Evolutionary conservation across 2,888 invertebrate species (phyloP).

Genomic region (Phragmatobia fuliginosa): DNA sequence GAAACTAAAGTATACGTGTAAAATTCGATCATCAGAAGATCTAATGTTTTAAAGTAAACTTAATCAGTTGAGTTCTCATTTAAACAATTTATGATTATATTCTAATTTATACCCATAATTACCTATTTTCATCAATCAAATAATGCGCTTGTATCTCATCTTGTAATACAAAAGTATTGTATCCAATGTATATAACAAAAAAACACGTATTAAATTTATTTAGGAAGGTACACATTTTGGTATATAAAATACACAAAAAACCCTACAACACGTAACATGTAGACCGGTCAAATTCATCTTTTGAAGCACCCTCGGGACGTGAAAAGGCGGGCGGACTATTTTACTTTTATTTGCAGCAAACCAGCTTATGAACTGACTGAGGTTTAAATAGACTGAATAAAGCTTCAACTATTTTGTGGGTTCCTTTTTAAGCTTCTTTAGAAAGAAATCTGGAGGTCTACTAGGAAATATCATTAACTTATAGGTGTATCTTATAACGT

Average conservation of each 20-base stretch:
- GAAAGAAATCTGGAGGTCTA: neutral
- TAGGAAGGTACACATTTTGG: neutral
- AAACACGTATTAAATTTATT: neutral
- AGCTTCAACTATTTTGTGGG: no score
- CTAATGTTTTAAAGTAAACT: neutral
- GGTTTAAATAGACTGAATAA: conserved; percentile 8
- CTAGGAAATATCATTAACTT: neutral
- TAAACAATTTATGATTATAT: neutral
- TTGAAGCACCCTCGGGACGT: conserved; percentile 29
- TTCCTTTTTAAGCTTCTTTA: no score
- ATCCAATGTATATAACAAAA: neutral
- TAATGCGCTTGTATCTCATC: neutral
- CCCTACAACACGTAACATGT: conserved; percentile 1
- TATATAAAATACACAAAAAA: neutral
- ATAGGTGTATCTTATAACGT: no score
- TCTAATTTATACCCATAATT: neutral
- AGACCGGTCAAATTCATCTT: conserved; percentile 34
- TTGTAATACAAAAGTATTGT: neutral
- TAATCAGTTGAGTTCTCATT: neutral
- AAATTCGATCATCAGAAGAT: neutral
- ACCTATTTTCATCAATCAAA: neutral
- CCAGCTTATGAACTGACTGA: conserved; percentile 19
- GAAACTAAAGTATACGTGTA: neutral
- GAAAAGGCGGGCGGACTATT: conserved; percentile 19
- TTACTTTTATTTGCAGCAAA: conserved; percentile 35